Base-by-base conservation (phyloP, 2,888 invertebrate species). In the Adineta ricciae region DNA sequence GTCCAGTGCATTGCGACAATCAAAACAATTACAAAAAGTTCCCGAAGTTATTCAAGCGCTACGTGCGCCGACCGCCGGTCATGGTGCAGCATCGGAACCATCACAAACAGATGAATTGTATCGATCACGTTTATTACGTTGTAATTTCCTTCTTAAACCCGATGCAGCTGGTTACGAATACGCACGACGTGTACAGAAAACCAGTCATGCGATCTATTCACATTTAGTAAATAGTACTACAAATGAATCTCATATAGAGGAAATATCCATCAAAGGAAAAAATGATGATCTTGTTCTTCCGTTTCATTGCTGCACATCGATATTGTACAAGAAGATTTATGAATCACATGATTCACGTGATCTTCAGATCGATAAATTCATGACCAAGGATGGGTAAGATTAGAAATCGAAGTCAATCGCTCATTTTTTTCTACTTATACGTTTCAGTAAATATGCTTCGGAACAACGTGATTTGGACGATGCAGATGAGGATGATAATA, bases 111-210 rank as follows among this genome's bases (percentile, higher is more conserved):
- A 78, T 78, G 78, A 78, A 41, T 78, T 78, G 41, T 78, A 41
- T 78, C 78, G 78, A 11, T 78, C 78, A 41, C 78, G 78, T 78
- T 78, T 78, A 41, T 41, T 78, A 41, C 78, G 78, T 78, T 78
- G 78, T 78, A 78, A 78, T 41, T 78, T 78, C 41, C 78, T 78
- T n/a, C 41, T 78, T 41, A 78, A 78, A 78, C 78, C 78, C 0
- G 78, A 78, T 78, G 78, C 78, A 78, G n/a, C 78, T 41, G 78
- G 78, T n/a, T 78, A 78, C 14, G 78, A 78, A 41, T 78, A 41
- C 14, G 41, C 41, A 14, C 24, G 78, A n/a, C 41, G 41, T 78
- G 78, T 78, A 41, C 78, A 78, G 41, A 78, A 78, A 78, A 41
- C 32, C 3, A 41, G 78, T 41, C 78, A 78, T 78, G 78, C 41